Evolutionary conservation across 2,888 invertebrate species (phyloP).

Genomic region (Lasioglossum calceatum): DNA sequence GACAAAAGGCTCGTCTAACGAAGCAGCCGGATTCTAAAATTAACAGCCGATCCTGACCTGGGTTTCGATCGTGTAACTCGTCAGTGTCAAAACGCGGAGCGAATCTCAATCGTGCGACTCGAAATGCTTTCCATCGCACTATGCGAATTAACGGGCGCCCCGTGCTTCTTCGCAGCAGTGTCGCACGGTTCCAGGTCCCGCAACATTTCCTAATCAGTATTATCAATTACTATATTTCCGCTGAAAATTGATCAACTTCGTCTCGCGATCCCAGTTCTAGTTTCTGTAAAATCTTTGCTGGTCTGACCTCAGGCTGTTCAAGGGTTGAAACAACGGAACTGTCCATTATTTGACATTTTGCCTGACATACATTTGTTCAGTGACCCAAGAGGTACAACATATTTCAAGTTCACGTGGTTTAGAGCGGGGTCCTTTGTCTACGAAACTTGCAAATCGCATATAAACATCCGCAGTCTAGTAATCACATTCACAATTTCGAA

Average conservation of each 20-base stretch:
- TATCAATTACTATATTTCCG: neutral
- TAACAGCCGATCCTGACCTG: conserved; percentile 64
- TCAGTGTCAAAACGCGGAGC: conserved; percentile 44
- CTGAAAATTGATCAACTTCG: neutral
- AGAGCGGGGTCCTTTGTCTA: no score
- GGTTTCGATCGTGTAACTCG: conserved; percentile 52
- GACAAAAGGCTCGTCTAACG: conserved; percentile 55
- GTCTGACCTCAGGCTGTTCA: no score
- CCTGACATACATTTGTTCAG: no score
- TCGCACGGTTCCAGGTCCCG: neutral
- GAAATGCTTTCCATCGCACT: conserved; percentile 24
- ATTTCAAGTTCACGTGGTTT: no score
- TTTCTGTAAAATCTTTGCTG: neutral
- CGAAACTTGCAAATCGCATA: no score
- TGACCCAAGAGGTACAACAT: no score
- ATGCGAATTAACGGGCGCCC: neutral
- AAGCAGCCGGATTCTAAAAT: conserved; percentile 57
- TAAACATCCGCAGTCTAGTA: no score
- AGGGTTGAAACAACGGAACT: no score
- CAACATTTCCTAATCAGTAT: neutral
- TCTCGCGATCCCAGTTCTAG: neutral
- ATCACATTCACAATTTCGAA: no score
- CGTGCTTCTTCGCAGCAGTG: conserved; percentile 5
- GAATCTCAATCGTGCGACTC: conserved; percentile 47
- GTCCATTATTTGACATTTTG: no score